Conservation (phyloP, 2,888 invertebrate species). For the Parnassius orleans region DNA sequence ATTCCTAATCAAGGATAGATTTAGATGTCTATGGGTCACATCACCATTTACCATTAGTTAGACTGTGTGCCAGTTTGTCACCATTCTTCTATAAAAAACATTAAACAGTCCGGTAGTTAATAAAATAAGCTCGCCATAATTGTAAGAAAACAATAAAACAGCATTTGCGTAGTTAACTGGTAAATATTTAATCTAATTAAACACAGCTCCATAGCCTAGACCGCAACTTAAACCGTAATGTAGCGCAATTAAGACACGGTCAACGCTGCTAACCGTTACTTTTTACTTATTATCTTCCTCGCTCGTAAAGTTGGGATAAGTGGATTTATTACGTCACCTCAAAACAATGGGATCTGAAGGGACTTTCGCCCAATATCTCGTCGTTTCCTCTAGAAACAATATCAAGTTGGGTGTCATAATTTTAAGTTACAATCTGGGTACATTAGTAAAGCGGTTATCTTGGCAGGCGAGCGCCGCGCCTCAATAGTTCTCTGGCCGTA, state of each 20-base stretch:
- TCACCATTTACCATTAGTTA: no score
- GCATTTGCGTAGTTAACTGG: not conserved
- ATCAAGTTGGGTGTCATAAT: conserved; percentile 45
- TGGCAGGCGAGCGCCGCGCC: conserved; percentile 49
- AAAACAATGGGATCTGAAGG: conserved; percentile 36
- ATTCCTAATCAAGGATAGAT: no score
- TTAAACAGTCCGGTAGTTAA: no score
- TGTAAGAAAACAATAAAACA: no score
- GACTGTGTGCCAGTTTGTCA: no score
- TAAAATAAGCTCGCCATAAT: no score
- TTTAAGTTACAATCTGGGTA: conserved; percentile 53
- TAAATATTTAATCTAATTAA: conserved; percentile 12
- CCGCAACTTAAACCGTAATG: conserved; percentile 3
- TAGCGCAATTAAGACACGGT: not conserved
- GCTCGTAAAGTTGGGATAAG: conserved; percentile 9
- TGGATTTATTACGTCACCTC: conserved; percentile 35
- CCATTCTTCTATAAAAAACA: no score
- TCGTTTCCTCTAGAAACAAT: conserved; percentile 32
- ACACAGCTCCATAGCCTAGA: not conserved
- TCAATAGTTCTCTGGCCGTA: conserved; percentile 36
- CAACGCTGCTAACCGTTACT: conserved; percentile 10
- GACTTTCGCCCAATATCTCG: conserved; percentile 41
- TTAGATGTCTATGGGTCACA: no score
- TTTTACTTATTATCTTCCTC: conserved; percentile 16
- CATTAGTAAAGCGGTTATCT: conserved; percentile 56